These are phyloP conservation scores for Sus scrofa DNA, from an alignment of 2,113 vertebrate species.

Conservation along the genomic window T2T-Sscrofa CM000813.6:137641501-137642000, in stretches of 20 bases:
- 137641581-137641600: not conserved
- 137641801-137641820: not conserved
- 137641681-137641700: not conserved
- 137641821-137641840: not conserved
- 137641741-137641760: not conserved
- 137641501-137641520: not conserved
- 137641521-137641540: not conserved
- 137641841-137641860: not conserved
- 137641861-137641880: not conserved
- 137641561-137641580: not conserved
- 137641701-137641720: not conserved
- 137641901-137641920: not conserved
- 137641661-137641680: not conserved
- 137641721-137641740: not conserved
- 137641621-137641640: not conserved
- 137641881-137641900: not conserved
- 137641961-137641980: constrained; percentile 9
- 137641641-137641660: not conserved
- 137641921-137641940: constrained; percentile 33
- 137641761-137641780: not conserved
- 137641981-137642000: not conserved
- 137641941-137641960: not conserved
- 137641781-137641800: not conserved
- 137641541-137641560: not conserved
- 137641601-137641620: not conserved